Base-by-base conservation (phyloP, 2,888 invertebrate species). In the Cheilosia grossa region DNA sequence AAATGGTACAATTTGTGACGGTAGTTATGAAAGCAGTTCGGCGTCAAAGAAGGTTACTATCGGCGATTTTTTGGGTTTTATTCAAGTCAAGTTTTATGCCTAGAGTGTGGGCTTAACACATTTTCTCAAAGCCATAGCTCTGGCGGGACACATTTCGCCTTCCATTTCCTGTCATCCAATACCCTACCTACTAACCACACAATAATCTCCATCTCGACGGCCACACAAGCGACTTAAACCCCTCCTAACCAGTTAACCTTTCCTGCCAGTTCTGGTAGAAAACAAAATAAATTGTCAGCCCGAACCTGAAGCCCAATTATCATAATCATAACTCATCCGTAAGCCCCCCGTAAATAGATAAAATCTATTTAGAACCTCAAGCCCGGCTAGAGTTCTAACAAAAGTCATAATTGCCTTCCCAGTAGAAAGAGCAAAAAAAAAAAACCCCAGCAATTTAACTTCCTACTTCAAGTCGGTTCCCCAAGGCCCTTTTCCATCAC, bases 401-500 rank as follows among this genome's bases (percentile, higher is more conserved):
- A 59, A 40, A 21, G 13, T 27, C 24, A 44, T 64, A 27, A 64
- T 49, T 64, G 24, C 21, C 37, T 64, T 64, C 64, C 53, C 53
- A 61, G 72, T 51, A 72, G 15, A 24, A 15, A 51, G 51, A 61
- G 53, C 53, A 69, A 69, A 54, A 53, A 30, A 27, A n/a, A n/a
- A n/a, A n/a, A n/a, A n/a, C n/a, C n/a, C 1, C 6, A 15, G 13
- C 30, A 56, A 21, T 33, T 54, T 30, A 63, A 53, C 44, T 73
- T 73, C 54, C 63, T 33, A 63, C 27, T 30, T 30, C 40, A 17
- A n/a, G 3, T 27, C 5, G 24, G 30, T 10, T 9, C 58, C 27
- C 24, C 74, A 74, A 74, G 74, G 74, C 37, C 56, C 63, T 54
- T 56, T 40, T 19, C 10, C n/a, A 30, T 9, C 19, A 47, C 47